Conservation (phyloP, 2,797 vertebrate species). For the Gila robusta region DNA sequence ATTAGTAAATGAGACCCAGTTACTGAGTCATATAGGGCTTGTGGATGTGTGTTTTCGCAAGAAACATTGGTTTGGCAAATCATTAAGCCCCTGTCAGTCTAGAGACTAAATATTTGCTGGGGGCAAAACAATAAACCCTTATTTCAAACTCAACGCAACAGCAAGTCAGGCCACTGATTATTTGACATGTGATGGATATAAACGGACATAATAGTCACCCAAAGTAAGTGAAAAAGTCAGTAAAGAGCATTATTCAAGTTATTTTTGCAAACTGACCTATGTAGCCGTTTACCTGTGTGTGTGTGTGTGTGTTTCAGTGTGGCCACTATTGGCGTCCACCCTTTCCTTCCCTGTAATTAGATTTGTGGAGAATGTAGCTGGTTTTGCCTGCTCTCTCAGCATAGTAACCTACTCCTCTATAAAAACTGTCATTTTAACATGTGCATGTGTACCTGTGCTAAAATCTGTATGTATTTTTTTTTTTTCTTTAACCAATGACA, state of each 20-base stretch:
- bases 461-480: conserved; percentile 38
- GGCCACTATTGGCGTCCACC: conserved; percentile 71
- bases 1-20: conserved; percentile 10
- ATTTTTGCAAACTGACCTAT: background rate
- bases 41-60: background rate
- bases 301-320: conserved; percentile 57
- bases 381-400: conserved; percentile 78
- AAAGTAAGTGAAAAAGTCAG: conserved; percentile 26
- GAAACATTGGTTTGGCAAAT: conserved; percentile 67
- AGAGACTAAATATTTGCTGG: conserved; percentile 79
- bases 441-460: conserved; percentile 60
- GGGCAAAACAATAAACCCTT: conserved; percentile 67
- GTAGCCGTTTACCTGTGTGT: conserved; percentile 7
- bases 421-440: conserved; percentile 54
- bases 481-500: conserved; percentile 46
- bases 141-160: conserved; percentile 79
- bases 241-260: conserved; percentile 12
- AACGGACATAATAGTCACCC: conserved; percentile 16
- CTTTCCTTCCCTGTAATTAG: conserved; percentile 79
- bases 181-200: conserved; percentile 39
- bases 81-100: conserved; percentile 76
- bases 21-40: background rate
- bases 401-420: conserved; percentile 65
- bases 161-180: conserved; percentile 72
- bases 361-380: conserved; percentile 82